A percentile compares a stretch with the other conserved stretches of the same genome.
Evolutionary conservation across 2,113 vertebrate genomes (phyloP).

Genomic region (Edolisoma coerulescens): DNA sequence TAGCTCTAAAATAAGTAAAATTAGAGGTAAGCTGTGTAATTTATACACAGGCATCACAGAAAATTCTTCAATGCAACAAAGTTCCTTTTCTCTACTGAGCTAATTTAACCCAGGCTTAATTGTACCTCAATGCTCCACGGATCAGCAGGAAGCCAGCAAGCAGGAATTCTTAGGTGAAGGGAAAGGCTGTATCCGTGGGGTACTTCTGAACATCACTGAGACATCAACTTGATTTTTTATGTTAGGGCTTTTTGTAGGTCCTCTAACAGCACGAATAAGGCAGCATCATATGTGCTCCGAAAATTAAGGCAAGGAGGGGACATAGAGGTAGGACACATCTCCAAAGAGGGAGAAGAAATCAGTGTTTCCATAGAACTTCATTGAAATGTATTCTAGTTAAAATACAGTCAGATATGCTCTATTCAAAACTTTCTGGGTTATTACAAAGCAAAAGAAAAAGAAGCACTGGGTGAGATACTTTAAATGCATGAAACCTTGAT

Average conservation of each 20-base stretch:
- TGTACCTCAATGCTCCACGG: rapidly evolving
- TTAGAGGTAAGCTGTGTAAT: neutral
- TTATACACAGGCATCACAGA: neutral
- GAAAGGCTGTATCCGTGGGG: neutral
- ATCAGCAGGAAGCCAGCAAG: neutral
- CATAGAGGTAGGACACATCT: neutral
- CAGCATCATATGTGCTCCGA: neutral
- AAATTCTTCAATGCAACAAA: neutral
- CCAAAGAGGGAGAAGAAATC: neutral
- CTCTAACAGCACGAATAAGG: neutral
- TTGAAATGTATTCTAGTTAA: neutral
- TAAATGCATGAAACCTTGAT: neutral
- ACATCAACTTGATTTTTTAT: neutral
- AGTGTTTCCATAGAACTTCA: neutral
- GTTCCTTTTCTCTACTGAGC: neutral
- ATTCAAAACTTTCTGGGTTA: neutral
- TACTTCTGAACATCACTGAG: neutral
- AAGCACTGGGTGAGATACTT: neutral
- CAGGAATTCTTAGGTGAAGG: neutral
- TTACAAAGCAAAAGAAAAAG: neutral
- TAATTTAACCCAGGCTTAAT: neutral
- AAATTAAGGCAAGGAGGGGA: neutral
- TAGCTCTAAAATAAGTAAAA: neutral
- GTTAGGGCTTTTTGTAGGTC: neutral
- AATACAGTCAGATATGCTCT: neutral